These are phyloP conservation scores for Physocephala rufipes DNA, from an alignment of 2,888 invertebrate genomes.

Conservation along the genomic window DNA sequence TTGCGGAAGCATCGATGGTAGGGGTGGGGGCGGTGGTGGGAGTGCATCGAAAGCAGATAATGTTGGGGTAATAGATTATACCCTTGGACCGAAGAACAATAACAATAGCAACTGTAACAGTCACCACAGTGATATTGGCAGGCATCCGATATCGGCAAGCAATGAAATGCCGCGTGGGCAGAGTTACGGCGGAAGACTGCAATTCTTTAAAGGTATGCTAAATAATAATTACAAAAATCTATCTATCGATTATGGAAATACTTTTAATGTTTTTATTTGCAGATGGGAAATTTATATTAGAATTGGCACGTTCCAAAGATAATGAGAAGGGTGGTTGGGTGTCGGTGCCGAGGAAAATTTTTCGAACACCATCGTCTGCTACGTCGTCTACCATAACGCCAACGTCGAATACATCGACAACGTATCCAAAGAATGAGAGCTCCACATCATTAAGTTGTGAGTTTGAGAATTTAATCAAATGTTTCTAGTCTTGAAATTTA, in stretches of 20 bases:
- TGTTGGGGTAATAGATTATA: constrained; percentile 57
- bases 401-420: constrained; percentile 57
- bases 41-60: constrained; percentile 39
- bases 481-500: no score
- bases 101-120: constrained; percentile 46
- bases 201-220: constrained; percentile 64
- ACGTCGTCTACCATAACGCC: constrained; percentile 69
- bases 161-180: constrained; percentile 43
- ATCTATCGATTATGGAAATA: not conserved
- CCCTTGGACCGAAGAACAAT: constrained; percentile 45
- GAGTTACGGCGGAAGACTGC: constrained; percentile 61
- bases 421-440: constrained; percentile 75
- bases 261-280: constrained; percentile 48
- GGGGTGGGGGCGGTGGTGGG: constrained; percentile 26
- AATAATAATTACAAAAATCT: not conserved
- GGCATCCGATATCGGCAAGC: constrained; percentile 56
- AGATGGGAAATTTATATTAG: constrained; percentile 93
- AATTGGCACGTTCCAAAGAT: constrained; percentile 78
- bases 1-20: constrained; percentile 16
- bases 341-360: constrained; percentile 87
- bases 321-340: constrained; percentile 89
- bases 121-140: constrained; percentile 56
- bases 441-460: constrained; percentile 84
- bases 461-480: constrained; percentile 49
- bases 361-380: constrained; percentile 83